These are phyloP conservation scores for Acronicta aceris DNA, from an alignment of 2,888 invertebrate species.

Conservation along the genomic window DNA sequence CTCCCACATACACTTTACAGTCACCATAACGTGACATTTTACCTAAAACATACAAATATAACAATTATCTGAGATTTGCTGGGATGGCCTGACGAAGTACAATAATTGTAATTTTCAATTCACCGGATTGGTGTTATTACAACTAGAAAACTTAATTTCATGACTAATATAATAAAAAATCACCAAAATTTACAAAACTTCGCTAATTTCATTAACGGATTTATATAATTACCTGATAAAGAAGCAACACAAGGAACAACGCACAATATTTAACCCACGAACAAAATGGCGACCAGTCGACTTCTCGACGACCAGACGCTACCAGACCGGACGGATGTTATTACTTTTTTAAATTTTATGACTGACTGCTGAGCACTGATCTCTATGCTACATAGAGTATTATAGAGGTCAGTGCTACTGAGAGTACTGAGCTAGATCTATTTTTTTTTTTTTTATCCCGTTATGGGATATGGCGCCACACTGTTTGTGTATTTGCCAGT, in stretches of 20 bases:
- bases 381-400: too few relatives aligned
- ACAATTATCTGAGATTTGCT: constrained; percentile 23
- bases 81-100: not conserved
- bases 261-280: constrained; percentile 23
- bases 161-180: not conserved
- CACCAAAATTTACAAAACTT: not conserved
- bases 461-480: too few relatives aligned
- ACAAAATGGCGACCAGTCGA: constrained; percentile 41
- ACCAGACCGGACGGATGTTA: constrained; percentile 36
- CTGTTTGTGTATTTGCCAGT: too few relatives aligned
- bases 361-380: too few relatives aligned
- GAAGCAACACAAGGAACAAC: constrained; percentile 14
- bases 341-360: constrained; percentile 20
- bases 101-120: constrained; percentile 12
- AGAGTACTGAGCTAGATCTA: too few relatives aligned
- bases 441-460: too few relatives aligned
- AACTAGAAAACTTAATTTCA: not conserved
- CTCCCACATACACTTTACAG: constrained; percentile 98
- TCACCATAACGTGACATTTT: constrained; percentile 95
- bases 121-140: constrained; percentile 29
- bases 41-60: constrained; percentile 13
- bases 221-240: constrained; percentile 30
- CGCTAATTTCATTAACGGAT: not conserved
- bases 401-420: too few relatives aligned
- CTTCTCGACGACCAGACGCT: constrained; percentile 41